phyloP scores from a whole-genome alignment of 2,888 invertebrate genomes.

The Leptinotarsa peninsularis region DNA sequence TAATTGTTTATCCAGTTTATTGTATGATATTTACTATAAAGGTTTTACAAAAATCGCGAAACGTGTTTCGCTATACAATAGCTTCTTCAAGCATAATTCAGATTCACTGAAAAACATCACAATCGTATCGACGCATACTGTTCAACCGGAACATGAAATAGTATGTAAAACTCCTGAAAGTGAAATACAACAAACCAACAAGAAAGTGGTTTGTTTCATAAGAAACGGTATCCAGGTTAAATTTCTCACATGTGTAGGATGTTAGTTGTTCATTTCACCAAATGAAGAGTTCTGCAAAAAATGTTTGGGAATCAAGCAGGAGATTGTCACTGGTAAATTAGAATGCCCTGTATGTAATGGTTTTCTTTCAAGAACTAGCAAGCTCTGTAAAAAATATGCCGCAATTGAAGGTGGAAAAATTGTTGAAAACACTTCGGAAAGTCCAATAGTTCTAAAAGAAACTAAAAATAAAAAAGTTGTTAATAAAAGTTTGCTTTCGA shows the following conservation, averaged over 20 bases:
- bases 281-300: background rate
- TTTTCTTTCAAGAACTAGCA: too few relatives aligned
- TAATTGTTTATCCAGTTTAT: too few relatives aligned
- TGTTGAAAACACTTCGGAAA: background rate
- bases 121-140: too few relatives aligned
- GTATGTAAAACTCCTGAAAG: too few relatives aligned
- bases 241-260: background rate
- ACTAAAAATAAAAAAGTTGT: background rate
- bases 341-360: background rate
- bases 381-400: background rate
- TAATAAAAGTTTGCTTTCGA: too few relatives aligned
- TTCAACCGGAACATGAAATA: too few relatives aligned
- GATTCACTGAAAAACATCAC: too few relatives aligned
- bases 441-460: background rate
- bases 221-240: background rate
- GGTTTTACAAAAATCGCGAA: too few relatives aligned
- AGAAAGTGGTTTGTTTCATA: background rate
- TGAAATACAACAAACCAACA: too few relatives aligned
- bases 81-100: too few relatives aligned
- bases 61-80: too few relatives aligned
- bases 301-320: background rate
- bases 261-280: background rate
- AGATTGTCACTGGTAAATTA: background rate
- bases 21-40: too few relatives aligned
- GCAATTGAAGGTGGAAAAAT: background rate